These are phyloP conservation scores for Eospalax fontanierii DNA, from an alignment of 2,797 vertebrate genomes.

Conservation along the genomic window DNA sequence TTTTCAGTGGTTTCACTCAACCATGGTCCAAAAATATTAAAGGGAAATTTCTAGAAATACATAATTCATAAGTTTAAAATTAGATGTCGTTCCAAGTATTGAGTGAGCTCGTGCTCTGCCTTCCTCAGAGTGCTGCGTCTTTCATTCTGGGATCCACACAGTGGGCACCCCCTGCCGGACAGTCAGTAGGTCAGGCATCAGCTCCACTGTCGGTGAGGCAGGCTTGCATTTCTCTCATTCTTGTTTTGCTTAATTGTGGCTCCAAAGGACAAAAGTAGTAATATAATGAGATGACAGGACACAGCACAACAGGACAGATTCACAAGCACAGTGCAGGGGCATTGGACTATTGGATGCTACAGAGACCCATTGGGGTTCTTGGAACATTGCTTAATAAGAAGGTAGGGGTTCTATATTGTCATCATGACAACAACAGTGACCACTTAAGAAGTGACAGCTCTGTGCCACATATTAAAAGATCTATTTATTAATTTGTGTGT, in stretches of 20 bases:
- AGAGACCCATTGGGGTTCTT: neutral
- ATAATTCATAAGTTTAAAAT: neutral
- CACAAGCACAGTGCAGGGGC: neutral
- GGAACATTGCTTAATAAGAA: neutral
- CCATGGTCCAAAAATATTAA: neutral
- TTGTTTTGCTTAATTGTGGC: neutral
- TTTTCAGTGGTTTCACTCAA: neutral
- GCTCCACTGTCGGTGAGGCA: too few relatives aligned
- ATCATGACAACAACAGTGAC: neutral
- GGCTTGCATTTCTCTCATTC: neutral
- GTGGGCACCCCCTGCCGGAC: neutral
- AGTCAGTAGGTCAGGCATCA: too few relatives aligned
- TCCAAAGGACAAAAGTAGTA: too few relatives aligned
- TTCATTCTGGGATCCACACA: neutral
- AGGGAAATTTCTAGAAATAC: neutral
- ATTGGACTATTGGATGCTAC: neutral
- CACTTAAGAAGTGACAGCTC: neutral
- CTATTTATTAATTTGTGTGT: neutral
- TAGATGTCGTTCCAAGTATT: neutral
- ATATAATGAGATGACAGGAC: too few relatives aligned
- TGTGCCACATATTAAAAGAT: neutral
- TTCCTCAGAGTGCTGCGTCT: neutral
- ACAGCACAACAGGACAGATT: neutral
- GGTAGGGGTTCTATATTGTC: neutral
- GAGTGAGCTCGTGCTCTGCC: too few relatives aligned